Evolutionary conservation across 2,113 vertebrate species (phyloP), one percentile per base, ranked within the genome.

Genomic region (Solea senegalensis): DNA sequence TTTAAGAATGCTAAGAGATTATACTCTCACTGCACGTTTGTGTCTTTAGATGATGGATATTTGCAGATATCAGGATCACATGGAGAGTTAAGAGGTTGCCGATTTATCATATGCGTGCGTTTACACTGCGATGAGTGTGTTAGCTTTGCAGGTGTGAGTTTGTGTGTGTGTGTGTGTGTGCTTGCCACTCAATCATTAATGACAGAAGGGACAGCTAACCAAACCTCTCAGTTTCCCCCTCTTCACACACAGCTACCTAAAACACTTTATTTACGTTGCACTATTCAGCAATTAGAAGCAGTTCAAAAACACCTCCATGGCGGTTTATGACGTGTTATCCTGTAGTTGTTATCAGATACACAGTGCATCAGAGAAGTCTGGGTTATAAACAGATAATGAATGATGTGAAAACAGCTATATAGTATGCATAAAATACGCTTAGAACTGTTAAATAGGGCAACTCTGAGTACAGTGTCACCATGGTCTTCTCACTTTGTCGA

Each of bases 41-140:
- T 50, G 45, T 27, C 10, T 41, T 53, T 8, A 14, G 61, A 59
- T 40, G 39, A 28, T 27, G 8, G 14, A 43, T 3, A 27, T 82
- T 72, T 64, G n/a, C 3, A n/a, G 51, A 68, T 69, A 48, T 78
- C 46, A 80, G 71, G 8, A 10, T 71, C 49, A 66, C 39, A 69
- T 69, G 63, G 15, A 57, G n/a, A 54, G 15, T 48, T 59, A 71
- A 27, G 46, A 62, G 21, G 13, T 9, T 43, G n/a, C 3, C 46
- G 27, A 27, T 56, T 69, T 64, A 46, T 73, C 43, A 9, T 3
- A 27, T 54, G 46, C 34, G 14, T 72, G n/a, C 70, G 45, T 64
- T 68, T 65, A 34, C 54, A 66, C 26, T 58, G 44, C 34, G 45
- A 59, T 2, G 15, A 61, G 60, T 52, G 13, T 58, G 28, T 64